Conservation (phyloP, 2,113 vertebrate genomes). For the Gymnobelideus leadbeateri region DNA sequence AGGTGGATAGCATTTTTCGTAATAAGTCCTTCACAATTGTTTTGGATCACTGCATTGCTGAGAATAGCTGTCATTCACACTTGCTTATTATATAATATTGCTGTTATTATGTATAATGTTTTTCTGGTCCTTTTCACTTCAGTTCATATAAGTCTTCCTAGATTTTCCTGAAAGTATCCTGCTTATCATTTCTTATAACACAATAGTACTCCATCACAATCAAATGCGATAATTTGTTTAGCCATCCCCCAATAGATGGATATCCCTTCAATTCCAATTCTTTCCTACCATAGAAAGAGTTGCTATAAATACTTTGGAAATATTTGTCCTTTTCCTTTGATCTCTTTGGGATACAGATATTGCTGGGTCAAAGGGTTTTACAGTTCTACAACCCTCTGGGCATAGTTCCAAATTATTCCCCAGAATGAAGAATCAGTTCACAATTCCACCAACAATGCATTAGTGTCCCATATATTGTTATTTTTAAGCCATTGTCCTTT, state of each 20-base stretch:
- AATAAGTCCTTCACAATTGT: neutral
- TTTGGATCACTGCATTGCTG: neutral
- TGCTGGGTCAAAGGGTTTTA: neutral
- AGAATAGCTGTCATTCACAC: neutral
- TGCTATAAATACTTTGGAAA: neutral
- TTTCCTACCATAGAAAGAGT: neutral
- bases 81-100: neutral
- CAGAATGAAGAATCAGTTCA: neutral
- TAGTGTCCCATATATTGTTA: neutral
- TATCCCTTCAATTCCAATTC: neutral
- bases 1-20: too few relatives aligned
- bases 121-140: neutral
- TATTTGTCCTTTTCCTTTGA: neutral
- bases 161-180: neutral
- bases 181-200: neutral
- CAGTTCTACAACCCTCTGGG: neutral
- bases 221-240: neutral
- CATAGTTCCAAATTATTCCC: neutral
- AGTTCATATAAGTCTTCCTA: neutral
- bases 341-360: neutral
- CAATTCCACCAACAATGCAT: neutral
- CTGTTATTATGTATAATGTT: neutral
- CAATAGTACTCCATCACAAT: neutral
- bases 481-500: constrained; percentile 20
- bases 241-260: neutral